Base-by-base conservation (phyloP, 1,140 invertebrate species). In the Aphis craccivora region DNA sequence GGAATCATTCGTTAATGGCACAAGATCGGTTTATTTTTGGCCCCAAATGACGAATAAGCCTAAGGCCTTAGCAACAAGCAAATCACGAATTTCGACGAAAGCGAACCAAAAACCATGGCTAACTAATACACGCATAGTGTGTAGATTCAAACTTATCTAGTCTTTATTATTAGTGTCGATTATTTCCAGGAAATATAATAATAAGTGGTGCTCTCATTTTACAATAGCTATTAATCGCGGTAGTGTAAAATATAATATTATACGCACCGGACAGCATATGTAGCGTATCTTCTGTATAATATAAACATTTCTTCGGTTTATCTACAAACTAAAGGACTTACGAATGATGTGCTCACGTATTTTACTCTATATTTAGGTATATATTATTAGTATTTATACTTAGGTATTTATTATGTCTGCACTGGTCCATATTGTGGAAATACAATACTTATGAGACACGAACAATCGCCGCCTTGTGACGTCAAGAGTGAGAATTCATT, bases 161-260 rank as follows among this genome's bases (percentile, higher is more conserved):
- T n/a, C n/a, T n/a, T 76, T n/a, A 76, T 76, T 14, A n/a, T 35
- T 76, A 76, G 60, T 76, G 30, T 3, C n/a, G 14, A 76, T 76
- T 76, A n/a, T 76, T 25, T 5, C n/a, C 14, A n/a, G 11, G 1
- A n/a, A 76, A 20, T n/a, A 76, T 35, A 76, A 76, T n/a, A n/a
- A n/a, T 55, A 60, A 3, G 8, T 14, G 30, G n/a, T 5, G 4
- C 0, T 11, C 14, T 3, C 1, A 18, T 76, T 76, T 4, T 6
- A 76, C 60, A 18, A 67, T n/a, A 5, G 4, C 11, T n/a, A 60
- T 67, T 67, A 67, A 76, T 76, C 60, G 60, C 0, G 14, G 14
- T n/a, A n/a, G 30, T 35, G 60, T 76, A n/a, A 76, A 76, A 76
- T 76, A 76, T n/a, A 76, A 76, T 76, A 76, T 76, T 76, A 76